Conservation (phyloP, 2,113 vertebrate genomes). For the Vulpes vulpes region DNA sequence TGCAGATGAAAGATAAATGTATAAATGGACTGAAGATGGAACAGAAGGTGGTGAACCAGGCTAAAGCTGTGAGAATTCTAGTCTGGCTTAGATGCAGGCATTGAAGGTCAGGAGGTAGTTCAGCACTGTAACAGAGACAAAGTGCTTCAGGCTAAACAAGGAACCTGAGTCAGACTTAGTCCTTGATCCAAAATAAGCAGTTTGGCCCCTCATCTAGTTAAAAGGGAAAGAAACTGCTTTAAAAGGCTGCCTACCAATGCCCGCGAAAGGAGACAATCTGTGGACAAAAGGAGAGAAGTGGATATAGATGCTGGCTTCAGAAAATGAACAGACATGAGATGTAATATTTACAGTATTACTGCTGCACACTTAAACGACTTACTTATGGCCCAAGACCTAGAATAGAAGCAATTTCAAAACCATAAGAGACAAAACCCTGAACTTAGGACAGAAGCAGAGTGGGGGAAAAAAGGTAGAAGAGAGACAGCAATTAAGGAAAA, state of each 20-base stretch:
- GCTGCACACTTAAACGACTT: not conserved
- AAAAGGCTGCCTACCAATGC: not conserved
- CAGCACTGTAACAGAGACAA: not conserved
- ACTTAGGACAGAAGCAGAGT: not conserved
- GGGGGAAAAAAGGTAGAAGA: not conserved
- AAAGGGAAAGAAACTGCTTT: not conserved
- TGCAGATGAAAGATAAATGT: constrained; percentile 27
- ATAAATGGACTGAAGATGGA: not conserved
- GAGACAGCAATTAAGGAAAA: not conserved
- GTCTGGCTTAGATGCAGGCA: not conserved
- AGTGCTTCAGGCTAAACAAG: not conserved
- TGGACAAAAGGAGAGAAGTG: not conserved
- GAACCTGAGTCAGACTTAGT: not conserved
- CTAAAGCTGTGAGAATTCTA: not conserved
- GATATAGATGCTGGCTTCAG: not conserved
- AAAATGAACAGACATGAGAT: not conserved
- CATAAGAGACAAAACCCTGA: not conserved
- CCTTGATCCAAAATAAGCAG: not conserved
- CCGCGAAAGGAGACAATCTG: not conserved
- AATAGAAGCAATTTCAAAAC: not conserved
- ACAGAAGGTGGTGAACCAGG: not conserved
- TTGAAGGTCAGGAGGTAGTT: not conserved
- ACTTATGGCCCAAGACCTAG: not conserved
- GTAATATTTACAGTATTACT: not conserved
- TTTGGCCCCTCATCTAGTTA: not conserved